Conservation (phyloP, 2,888 invertebrate genomes). For the Philereme vetulata region DNA sequence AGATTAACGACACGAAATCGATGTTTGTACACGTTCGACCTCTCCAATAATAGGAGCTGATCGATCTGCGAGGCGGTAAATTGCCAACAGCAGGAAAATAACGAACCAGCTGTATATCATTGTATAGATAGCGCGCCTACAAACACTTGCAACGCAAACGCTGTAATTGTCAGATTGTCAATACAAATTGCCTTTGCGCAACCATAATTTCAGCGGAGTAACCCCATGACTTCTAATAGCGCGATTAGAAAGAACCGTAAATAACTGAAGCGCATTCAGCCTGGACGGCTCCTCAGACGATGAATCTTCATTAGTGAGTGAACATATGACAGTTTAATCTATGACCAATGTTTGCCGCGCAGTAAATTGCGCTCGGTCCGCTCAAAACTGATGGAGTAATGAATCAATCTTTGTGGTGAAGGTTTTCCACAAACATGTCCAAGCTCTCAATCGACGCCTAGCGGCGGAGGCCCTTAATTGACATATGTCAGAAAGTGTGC, state of each 20-base stretch:
- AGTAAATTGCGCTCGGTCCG: constrained; percentile 55
- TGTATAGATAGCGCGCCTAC: constrained; percentile 51
- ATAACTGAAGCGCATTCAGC: constrained; percentile 41
- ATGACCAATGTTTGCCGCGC: constrained; percentile 48
- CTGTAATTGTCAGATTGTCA: constrained; percentile 68
- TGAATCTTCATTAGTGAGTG: constrained; percentile 58
- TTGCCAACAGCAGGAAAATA: constrained; percentile 73
- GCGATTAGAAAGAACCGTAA: constrained; percentile 44
- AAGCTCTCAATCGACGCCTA: constrained; percentile 77
- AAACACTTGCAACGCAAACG: constrained; percentile 50
- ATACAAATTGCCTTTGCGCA: constrained; percentile 50
- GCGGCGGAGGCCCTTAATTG: constrained; percentile 77
- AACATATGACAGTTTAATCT: constrained; percentile 49
- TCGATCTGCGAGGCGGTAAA: constrained; percentile 76
- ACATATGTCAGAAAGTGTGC: constrained; percentile 82
- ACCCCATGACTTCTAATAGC: constrained; percentile 41
- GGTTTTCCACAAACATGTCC: constrained; percentile 80
- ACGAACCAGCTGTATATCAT: constrained; percentile 68
- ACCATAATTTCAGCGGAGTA: constrained; percentile 40
- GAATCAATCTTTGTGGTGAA: constrained; percentile 75
- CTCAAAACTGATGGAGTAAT: constrained; percentile 65
- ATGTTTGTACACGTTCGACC: constrained; percentile 83
- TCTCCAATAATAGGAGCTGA: constrained; percentile 80
- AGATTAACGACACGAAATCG: constrained; percentile 80
- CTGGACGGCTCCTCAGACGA: constrained; percentile 40